Percentiles rank a stretch among this genome's conserved stretches.
Evolutionary conservation across 2,888 invertebrate genomes (phyloP).

Genomic region (Hololepta plana): DNA sequence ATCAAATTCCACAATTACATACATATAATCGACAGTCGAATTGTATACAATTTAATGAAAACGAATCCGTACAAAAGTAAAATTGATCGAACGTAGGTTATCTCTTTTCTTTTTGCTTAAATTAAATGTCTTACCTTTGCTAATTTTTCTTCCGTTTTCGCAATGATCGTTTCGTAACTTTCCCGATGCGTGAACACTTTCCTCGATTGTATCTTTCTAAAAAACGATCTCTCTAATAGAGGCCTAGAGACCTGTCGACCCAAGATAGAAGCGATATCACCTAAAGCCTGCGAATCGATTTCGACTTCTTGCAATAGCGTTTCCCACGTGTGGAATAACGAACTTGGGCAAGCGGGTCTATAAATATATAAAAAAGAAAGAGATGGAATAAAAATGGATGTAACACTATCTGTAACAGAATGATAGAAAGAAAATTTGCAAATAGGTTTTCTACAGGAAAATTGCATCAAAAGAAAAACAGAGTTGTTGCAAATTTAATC

Average conservation of each 20-base stretch:
- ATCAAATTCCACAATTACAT: no score
- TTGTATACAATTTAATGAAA: no score
- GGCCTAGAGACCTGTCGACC: conserved; percentile 64
- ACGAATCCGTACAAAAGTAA: no score
- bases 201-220: conserved; percentile 77
- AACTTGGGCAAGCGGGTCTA: conserved; percentile 63
- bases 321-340: conserved; percentile 82
- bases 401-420: no score
- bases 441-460: no score
- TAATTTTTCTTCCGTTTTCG: conserved; percentile 67
- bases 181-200: conserved; percentile 83
- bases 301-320: conserved; percentile 79
- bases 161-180: conserved; percentile 72
- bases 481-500: no score
- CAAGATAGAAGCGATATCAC: conserved; percentile 66
- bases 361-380: conserved; percentile 9
- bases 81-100: no score
- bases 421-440: no score
- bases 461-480: no score
- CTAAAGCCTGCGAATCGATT: conserved; percentile 70
- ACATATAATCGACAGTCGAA: no score
- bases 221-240: conserved; percentile 71
- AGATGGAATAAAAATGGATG: no score
- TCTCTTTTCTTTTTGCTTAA: no score
- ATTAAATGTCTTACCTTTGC: conserved; percentile 35